These are phyloP conservation scores for Calcarius lapponicus DNA, from an alignment of 2,797 vertebrate species.

Conservation along the genomic window DNA sequence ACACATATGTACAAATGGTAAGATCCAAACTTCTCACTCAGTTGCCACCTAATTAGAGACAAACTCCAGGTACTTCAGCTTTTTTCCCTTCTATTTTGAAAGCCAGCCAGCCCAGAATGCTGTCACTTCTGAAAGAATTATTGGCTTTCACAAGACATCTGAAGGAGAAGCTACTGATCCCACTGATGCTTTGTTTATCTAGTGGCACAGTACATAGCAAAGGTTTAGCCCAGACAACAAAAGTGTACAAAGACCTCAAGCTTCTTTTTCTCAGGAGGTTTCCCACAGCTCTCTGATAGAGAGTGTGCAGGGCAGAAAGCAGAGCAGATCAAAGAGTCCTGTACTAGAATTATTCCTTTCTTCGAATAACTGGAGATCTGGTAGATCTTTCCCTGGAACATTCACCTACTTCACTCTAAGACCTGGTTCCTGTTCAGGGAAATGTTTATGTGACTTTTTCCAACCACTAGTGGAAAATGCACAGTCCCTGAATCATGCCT, in stretches of 20 bases:
- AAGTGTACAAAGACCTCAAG: not conserved
- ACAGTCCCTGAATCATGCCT: not conserved
- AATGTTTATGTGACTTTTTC: not conserved
- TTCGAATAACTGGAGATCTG: not conserved
- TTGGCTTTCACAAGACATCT: not conserved
- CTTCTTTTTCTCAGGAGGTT: not conserved
- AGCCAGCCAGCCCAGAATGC: not conserved
- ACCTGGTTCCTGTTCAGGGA: not conserved
- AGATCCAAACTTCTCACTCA: constrained; percentile 21
- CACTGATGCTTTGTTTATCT: not conserved
- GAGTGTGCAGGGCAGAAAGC: not conserved
- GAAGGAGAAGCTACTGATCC: not conserved
- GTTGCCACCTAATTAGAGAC: not conserved
- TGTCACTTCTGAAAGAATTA: not conserved
- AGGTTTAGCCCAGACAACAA: not conserved
- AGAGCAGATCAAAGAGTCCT: not conserved
- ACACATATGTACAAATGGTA: not conserved
- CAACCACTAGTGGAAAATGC: not conserved
- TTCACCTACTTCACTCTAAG: not conserved
- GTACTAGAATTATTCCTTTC: not conserved
- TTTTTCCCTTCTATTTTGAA: not conserved
- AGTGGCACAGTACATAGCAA: not conserved
- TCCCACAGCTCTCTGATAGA: not conserved
- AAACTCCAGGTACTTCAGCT: not conserved
- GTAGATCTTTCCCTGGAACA: not conserved